Conservation (phyloP, 2,797 vertebrate species). For the Oreochromis grahami region DNA sequence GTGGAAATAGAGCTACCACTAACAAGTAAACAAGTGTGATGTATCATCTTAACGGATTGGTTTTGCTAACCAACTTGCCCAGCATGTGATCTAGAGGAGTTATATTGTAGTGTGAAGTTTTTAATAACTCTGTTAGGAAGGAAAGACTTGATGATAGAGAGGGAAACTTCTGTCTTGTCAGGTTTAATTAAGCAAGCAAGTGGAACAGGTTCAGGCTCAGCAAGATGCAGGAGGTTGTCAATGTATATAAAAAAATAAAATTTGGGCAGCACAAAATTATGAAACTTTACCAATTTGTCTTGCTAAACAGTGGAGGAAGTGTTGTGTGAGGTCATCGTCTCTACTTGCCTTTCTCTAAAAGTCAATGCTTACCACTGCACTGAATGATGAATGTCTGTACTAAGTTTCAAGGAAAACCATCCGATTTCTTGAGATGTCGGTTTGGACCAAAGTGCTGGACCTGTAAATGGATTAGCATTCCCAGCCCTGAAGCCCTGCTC, state of each 20-base stretch:
- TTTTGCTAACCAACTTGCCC: neutral
- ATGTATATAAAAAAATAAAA: neutral
- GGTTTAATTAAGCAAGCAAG: neutral
- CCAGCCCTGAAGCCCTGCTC: neutral
- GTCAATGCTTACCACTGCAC: neutral
- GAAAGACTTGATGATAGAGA: neutral
- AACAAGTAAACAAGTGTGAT: neutral
- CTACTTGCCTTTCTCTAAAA: neutral
- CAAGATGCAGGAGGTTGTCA: neutral
- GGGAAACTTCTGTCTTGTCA: neutral
- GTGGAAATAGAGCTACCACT: neutral
- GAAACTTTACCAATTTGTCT: neutral
- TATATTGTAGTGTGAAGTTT: neutral
- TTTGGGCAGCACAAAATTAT: neutral
- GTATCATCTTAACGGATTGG: neutral
- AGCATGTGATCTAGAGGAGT: neutral
- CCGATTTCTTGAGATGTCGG: neutral
- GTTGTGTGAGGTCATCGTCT: neutral
- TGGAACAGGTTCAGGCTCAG: neutral
- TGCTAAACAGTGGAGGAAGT: neutral
- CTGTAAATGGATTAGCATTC: neutral
- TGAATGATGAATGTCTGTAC: neutral
- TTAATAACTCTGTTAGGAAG: neutral
- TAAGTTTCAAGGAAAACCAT: neutral
- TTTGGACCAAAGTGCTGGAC: neutral